Evolutionary conservation across 2,888 invertebrate genomes (phyloP), one percentile per base, ranked within the genome.

Genomic region (Galerucella pusilla): DNA sequence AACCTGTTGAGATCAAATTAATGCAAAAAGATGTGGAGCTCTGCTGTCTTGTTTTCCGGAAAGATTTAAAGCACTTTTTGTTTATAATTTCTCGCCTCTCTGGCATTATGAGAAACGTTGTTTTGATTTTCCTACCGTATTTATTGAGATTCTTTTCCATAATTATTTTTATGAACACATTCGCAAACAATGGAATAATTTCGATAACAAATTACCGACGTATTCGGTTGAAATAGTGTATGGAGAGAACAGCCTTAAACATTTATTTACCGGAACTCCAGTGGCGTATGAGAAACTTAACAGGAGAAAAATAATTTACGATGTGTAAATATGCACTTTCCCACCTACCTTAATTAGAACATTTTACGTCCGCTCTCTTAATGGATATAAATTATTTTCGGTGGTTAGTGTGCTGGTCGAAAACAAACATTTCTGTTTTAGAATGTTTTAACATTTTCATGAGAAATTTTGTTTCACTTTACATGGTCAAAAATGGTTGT

Each of bases 321-420:
- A 59, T 59, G 59, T 59, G 59, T 59, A 20, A 59, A 59, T 59
- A 59, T 59, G 5, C 59, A 59, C 59, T 20, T 59, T 59, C 59
- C 59, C 59, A 59, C 59, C 59, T 20, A 59, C 59, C 59, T 20
- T 59, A 20, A 59, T 59, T 59, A 59, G 59, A 59, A 59, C 59
- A 59, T 59, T 59, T 59, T 10, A 59, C 16, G 59, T 59, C 20
- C 16, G 16, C 59, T 59, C 59, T 59, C 11, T 11, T 20, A 59
- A 59, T 59, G 59, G 59, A 59, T 16, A 59, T 59, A 20, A 59
- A 49, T 49, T 49, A 2, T 49, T 49, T 49, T 49, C 14, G 49
- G 46, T 46, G 46, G 46, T 46, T 46, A 46, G 46, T 12, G 46
- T 46, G 46, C 46, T 46, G 20, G 20, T 57, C 57, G 16, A 57